Conservation (phyloP, 2,797 vertebrate genomes). For the Notoglanidium macrostoma region DNA sequence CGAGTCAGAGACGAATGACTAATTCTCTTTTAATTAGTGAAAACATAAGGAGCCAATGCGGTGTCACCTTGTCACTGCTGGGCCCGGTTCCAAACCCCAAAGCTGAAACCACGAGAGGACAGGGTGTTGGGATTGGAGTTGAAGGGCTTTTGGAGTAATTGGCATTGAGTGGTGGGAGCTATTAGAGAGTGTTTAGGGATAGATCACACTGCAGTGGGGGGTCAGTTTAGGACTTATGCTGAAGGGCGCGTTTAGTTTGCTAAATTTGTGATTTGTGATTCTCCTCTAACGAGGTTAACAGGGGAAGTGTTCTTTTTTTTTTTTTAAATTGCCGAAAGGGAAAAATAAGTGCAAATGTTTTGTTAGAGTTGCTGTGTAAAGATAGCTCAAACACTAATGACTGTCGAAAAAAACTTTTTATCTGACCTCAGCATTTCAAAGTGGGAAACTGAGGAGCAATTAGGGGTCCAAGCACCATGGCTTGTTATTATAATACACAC, state of each 20-base stretch:
- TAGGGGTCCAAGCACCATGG: background rate
- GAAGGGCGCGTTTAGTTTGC: conserved; percentile 31
- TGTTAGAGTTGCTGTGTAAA: conserved; percentile 28
- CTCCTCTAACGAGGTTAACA: conserved; percentile 21
- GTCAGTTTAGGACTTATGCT: conserved; percentile 16
- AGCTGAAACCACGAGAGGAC: conserved; percentile 62
- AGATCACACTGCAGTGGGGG: conserved; percentile 6
- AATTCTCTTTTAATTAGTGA: conserved; percentile 58
- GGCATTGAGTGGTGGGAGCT: conserved; percentile 43
- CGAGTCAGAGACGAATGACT: conserved; percentile 55
- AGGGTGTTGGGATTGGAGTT: conserved; percentile 48
- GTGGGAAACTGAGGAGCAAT: background rate
- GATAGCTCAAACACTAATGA: conserved; percentile 18
- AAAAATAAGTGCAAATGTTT: conserved; percentile 21
- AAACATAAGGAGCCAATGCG: conserved; percentile 67
- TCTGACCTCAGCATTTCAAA: background rate
- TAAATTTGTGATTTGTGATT: conserved; percentile 49
- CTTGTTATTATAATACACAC: background rate
- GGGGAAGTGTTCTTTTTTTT: background rate
- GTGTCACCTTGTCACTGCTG: conserved; percentile 81
- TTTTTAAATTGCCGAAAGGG: conserved; percentile 34
- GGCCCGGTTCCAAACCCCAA: conserved; percentile 72
- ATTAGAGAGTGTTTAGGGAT: conserved; percentile 46
- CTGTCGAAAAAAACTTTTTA: background rate
- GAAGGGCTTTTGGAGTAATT: conserved; percentile 37